Evolutionary conservation across 1,140 invertebrate species (phyloP), one percentile per base, ranked within the genome.

Genomic region (Zaprionus lachaisei): DNA sequence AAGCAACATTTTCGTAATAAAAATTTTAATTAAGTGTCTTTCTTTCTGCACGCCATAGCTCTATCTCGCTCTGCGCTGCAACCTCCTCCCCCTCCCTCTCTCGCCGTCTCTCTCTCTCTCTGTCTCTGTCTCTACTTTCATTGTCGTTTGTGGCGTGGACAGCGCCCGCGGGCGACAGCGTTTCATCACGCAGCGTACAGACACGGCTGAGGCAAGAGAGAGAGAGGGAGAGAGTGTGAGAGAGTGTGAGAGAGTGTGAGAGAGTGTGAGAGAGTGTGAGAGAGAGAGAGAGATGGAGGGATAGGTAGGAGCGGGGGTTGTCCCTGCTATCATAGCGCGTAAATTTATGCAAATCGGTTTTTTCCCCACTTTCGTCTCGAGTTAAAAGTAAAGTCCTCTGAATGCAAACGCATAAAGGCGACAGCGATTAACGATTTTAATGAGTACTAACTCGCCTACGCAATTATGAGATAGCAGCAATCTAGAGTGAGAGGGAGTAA

Each of bases 311-410:
- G 31, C 9, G 31, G 11, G 22, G 37, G 20, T 5, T 15, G 41
- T 58, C 6, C 22, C 20, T 54, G 56, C 74, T 84, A 87, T 89
- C 84, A 76, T 81, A 72, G 80, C 74, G 70, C 86, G 68, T 60
- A 89, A 87, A 87, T 87, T 87, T 87, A 87, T 87, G 84, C 84
- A 87, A 87, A 87, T 87, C 84, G 84, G 57, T 79, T 81, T 81
- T 70, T 68, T 55, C 31, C n/a, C 31, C 51, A 51, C 51, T 63
- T 38, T 24, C 24, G 54, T 60, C 31, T 58, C 72, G 78, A 89
- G 79, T 87, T 87, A 73, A 79, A 89, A 87, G 68, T 83, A 80
- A 81, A 84, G 84, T 83, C 82, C 71, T 84, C 34, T 44, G 72
- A 79, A 75, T 80, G 80, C 83, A 80, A 79, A 58, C 75, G 80